A percentile compares a stretch with the other conserved stretches of the same genome.
Conservation (phyloP, 2,888 invertebrate species). For the Tricholauxania praeusta region DNA sequence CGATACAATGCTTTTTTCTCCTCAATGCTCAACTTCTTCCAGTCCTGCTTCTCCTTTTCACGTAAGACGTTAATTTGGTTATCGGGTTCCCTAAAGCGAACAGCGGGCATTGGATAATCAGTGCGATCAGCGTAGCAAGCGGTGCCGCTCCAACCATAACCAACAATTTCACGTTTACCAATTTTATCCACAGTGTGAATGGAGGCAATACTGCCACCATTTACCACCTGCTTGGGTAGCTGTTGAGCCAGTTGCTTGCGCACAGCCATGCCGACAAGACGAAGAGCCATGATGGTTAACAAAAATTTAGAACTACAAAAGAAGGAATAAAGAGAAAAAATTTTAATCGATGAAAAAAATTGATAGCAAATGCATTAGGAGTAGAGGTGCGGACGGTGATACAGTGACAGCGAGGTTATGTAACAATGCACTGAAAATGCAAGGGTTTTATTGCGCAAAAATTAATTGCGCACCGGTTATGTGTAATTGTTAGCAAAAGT, state of each 20-base stretch:
- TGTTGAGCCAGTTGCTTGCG: constrained; percentile 57
- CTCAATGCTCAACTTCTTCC: constrained; percentile 89
- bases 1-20: constrained; percentile 97
- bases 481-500: too few relatives aligned
- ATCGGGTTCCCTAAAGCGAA: constrained; percentile 83
- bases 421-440: neutral
- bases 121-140: constrained; percentile 81
- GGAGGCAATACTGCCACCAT: constrained; percentile 60
- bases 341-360: neutral
- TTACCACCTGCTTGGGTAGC: constrained; percentile 53
- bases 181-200: constrained; percentile 69
- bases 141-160: constrained; percentile 87
- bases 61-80: constrained; percentile 82
- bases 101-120: constrained; percentile 91
- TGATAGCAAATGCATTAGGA: neutral
- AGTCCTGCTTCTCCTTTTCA: constrained; percentile 96
- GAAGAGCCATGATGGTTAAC: constrained; percentile 57
- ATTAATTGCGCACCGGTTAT: too few relatives aligned
- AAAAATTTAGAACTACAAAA: constrained; percentile 16
- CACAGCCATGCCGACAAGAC: constrained; percentile 59
- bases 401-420: constrained; percentile 4
- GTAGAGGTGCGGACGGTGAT: too few relatives aligned
- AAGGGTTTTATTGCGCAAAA: neutral
- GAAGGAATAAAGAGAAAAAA: neutral
- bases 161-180: constrained; percentile 92